phyloP scores from a whole-genome alignment of 2,797 vertebrate genomes.

The Lepus oiostolus region DNA sequence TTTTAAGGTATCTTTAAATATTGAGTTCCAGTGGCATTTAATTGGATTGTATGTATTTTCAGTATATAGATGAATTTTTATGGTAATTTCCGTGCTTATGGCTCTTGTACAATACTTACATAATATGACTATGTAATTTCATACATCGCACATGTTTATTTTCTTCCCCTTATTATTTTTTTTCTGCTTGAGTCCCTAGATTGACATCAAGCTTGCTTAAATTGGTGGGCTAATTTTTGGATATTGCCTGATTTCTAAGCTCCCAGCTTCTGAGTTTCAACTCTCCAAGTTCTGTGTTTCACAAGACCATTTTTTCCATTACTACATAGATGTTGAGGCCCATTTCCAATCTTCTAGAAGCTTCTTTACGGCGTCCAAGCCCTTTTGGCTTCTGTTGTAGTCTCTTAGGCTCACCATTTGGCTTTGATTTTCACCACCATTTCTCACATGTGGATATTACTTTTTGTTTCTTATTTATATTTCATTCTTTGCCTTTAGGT shows the following conservation, averaged over 20 bases:
- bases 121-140: not conserved
- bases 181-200: not conserved
- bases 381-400: not conserved
- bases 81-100: not conserved
- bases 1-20: conserved; percentile 33
- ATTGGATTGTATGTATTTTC: not conserved
- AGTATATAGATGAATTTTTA: not conserved
- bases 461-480: conserved; percentile 11
- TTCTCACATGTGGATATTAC: not conserved
- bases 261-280: not conserved
- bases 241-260: not conserved
- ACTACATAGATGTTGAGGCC: not conserved
- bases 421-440: not conserved
- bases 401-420: not conserved
- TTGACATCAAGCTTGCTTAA: not conserved
- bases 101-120: not conserved
- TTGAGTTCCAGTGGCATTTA: not conserved
- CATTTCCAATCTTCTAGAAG: not conserved
- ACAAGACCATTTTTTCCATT: not conserved
- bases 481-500: conserved; percentile 42
- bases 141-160: not conserved
- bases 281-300: not conserved
- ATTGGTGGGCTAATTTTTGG: not conserved
- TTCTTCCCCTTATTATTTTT: not conserved
- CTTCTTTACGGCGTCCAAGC: not conserved